A percentile compares a stretch with the other conserved stretches of the same genome.
Conservation (phyloP, 2,797 vertebrate genomes). For the Phrynocephalus forsythii region DNA sequence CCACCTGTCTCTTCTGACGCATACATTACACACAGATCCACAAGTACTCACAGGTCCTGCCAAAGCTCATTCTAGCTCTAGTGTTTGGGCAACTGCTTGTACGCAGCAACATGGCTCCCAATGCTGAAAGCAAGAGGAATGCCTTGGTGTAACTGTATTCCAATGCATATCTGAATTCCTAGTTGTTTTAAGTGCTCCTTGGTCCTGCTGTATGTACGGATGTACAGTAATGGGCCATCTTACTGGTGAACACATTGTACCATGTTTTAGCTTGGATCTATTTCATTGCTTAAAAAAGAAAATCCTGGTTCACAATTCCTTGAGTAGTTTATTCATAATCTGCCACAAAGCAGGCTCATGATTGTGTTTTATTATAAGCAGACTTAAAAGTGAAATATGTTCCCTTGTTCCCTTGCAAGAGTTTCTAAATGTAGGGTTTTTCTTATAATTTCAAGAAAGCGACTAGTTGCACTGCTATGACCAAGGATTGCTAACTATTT, state of each 20-base stretch:
- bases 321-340: conserved; percentile 51
- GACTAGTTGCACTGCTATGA: conserved; percentile 71
- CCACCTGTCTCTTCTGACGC: too few relatives aligned
- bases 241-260: background rate
- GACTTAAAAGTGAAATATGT: background rate
- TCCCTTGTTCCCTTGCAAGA: background rate
- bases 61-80: background rate
- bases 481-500: conserved; percentile 79
- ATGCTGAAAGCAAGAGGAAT: background rate
- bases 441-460: conserved; percentile 64
- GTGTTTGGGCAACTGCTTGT: background rate
- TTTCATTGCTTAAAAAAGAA: background rate
- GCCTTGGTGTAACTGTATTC: background rate
- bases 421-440: conserved; percentile 46
- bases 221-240: background rate
- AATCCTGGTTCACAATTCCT: background rate
- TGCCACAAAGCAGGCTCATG: background rate
- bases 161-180: background rate
- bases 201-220: background rate
- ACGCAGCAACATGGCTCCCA: background rate
- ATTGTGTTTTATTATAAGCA: conserved; percentile 41
- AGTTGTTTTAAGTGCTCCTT: background rate
- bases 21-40: too few relatives aligned
- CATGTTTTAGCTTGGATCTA: conserved; percentile 18
- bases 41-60: background rate